Evolutionary conservation across 30 jellyfish, hydroid and myxozoan genomes (phyloP), one percentile per base, ranked within the genome.

Genomic region (Rhopilema esculentum): DNA sequence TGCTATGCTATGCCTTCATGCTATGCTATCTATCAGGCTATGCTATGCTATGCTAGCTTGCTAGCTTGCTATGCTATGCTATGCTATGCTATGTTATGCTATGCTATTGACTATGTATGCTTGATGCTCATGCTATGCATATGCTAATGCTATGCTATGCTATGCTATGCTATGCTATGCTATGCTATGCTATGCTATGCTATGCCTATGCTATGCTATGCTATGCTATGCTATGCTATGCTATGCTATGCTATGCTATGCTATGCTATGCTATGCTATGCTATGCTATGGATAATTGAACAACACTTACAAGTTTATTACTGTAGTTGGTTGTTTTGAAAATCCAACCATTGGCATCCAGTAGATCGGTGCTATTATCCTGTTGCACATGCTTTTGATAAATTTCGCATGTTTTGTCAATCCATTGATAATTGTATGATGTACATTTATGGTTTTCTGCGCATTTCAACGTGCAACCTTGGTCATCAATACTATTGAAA

Each of bases 91-190:
- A 22, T 65, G 75, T 27, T 12, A 65, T 65, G 75, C 75, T 65
- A 65, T n/a, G n/a, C n/a, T n/a, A n/a, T n/a, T n/a, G n/a, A n/a
- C n/a, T n/a, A n/a, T n/a, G n/a, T n/a, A n/a, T n/a, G n/a, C n/a
- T n/a, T n/a, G n/a, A n/a, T n/a, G n/a, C n/a, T n/a, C n/a, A n/a
- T n/a, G n/a, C n/a, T n/a, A n/a, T n/a, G n/a, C n/a, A n/a, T n/a
- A n/a, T n/a, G n/a, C n/a, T 79, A 51, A 79, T 79, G 61, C 89
- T 79, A 79, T 16, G 61, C 85, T 79, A 51, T 62, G 61, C 89
- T 79, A 0, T 61, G 24, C 65, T 79, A 62, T 53, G 61, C 89
- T 32, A 79, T 79, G 8, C 89, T 79, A 79, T 79, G 32, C 89
- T 63, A 52, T 79, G 61, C 89, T 53, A 29, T 0, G 61, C 65